These are phyloP conservation scores for Trichopoda pennipes DNA, from an alignment of 2,888 invertebrate genomes.

Conservation along the genomic window DNA sequence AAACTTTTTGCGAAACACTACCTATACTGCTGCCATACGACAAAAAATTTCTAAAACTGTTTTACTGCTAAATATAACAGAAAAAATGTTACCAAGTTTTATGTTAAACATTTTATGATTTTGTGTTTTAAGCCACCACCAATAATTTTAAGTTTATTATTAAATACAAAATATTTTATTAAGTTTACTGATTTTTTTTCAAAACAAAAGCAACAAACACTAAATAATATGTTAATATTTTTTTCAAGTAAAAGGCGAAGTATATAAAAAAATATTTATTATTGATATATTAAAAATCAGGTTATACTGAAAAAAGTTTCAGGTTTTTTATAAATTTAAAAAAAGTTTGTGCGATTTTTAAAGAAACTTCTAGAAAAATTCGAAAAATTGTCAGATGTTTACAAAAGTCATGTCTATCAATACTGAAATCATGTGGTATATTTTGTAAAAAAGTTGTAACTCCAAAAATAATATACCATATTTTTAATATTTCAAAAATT, in stretches of 20 bases:
- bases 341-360: too few relatives aligned
- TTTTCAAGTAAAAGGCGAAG: conserved; percentile 50
- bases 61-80: conserved; percentile 9
- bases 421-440: too few relatives aligned
- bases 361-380: too few relatives aligned
- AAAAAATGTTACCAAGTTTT: conserved; percentile 65
- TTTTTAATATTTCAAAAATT: neutral
- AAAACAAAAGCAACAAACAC: conserved; percentile 29
- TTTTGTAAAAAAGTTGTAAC: too few relatives aligned
- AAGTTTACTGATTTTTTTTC: conserved; percentile 57
- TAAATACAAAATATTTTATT: conserved; percentile 70
- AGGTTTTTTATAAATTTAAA: too few relatives aligned
- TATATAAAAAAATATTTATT: conserved; percentile 28
- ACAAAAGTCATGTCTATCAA: too few relatives aligned
- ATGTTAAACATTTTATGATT: conserved; percentile 61
- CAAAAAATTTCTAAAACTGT: neutral
- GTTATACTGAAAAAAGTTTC: too few relatives aligned
- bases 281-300: too few relatives aligned
- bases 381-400: too few relatives aligned
- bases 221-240: conserved; percentile 63
- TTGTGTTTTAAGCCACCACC: conserved; percentile 52
- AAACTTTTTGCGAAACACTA: conserved; percentile 19
- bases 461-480: too few relatives aligned
- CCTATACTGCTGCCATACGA: conserved; percentile 61
- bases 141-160: conserved; percentile 70